Percentiles rank a stretch among this genome's conserved stretches.
Conservation (phyloP, 2,113 vertebrate genomes). For the Ivindomyrus marchei region DNA sequence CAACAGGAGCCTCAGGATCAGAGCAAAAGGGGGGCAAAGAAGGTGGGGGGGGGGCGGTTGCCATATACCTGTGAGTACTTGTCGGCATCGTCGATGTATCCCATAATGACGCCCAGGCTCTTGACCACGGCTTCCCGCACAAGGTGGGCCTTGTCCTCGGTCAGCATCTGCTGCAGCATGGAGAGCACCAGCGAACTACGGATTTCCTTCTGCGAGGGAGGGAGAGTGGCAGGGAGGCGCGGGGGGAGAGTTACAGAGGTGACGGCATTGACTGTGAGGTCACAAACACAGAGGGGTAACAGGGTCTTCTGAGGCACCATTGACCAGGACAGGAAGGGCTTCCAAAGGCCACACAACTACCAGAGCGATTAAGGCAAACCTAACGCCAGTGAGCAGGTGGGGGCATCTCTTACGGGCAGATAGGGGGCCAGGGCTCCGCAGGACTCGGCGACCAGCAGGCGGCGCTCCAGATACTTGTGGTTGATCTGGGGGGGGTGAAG, state of each 20-base stretch:
- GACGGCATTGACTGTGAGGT: neutral
- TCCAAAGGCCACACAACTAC: neutral
- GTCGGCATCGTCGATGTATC: slow-evolving; percentile 92
- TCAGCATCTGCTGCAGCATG: slow-evolving; percentile 97
- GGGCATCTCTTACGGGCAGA: slow-evolving; percentile 78
- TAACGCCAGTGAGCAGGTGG: neutral
- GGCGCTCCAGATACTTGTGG: slow-evolving; percentile 97
- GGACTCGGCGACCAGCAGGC: slow-evolving; percentile 90
- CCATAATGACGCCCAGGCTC: slow-evolving; percentile 96
- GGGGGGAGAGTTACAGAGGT: neutral
- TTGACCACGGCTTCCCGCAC: slow-evolving; percentile 97
- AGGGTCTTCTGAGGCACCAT: neutral
- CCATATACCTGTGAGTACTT: slow-evolving; percentile 84
- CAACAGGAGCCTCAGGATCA: neutral
- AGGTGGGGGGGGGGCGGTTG: neutral
- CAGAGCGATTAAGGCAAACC: neutral
- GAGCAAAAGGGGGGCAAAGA: neutral
- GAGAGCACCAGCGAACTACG: slow-evolving; percentile 94
- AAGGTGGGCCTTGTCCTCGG: slow-evolving; percentile 96
- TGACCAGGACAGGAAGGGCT: neutral
- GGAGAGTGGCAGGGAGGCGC: neutral
- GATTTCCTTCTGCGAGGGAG: slow-evolving; percentile 83
- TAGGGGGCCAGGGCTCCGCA: slow-evolving; percentile 95
- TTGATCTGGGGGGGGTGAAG: slow-evolving; percentile 71
- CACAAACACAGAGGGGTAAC: neutral